Base-by-base conservation (phyloP, 2,113 vertebrate genomes). In the Lucifuga dentata region DNA sequence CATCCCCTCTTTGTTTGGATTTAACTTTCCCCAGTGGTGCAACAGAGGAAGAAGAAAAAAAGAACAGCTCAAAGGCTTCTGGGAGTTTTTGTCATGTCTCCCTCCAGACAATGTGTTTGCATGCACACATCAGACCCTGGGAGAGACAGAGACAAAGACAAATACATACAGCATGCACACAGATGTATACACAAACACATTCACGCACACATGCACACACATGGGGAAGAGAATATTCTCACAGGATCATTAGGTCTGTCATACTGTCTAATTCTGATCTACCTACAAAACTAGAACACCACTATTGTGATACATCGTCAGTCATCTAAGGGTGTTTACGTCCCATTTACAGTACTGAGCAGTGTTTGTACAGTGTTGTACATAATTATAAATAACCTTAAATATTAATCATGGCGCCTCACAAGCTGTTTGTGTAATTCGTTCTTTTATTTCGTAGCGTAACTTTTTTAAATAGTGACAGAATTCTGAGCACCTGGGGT, bases 1-100 rank as follows among this genome's bases (percentile, higher is more conserved):
- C 73, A 44, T 74, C 76, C 83, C 75, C 80, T 91, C 90, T 93
- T 94, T 94, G 90, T 94, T 93, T 93, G 92, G 89, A 88, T 94
- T 91, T 88, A 89, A 88, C 85, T 89, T 91, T 84, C 86, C 91
- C 85, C 71, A 86, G 83, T 74, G 88, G 86, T 77, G 85, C 81
- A 89, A 87, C 86, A 89, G 84, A 90, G 83, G 84, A 86, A 83
- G 66, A n/a, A 72, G 73, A 85, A 77, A 85, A 86, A 87, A 78
- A 86, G 72, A 87, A 73, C 36, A 82, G 80, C 89, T 92, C 91
- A 92, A 91, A 92, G 91, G 90, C 92, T 92, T 91, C 91, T 86
- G 92, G 87, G 91, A 94, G 87, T 92, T 91, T 93, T 91, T 92
- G 92, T 93, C 93, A 93, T 83, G 86, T 92, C 85, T 93, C 91